Percentiles rank a stretch among this genome's conserved stretches.
Evolutionary conservation across 2,113 vertebrate species (phyloP).

Genomic region (Heliornis fulica): DNA sequence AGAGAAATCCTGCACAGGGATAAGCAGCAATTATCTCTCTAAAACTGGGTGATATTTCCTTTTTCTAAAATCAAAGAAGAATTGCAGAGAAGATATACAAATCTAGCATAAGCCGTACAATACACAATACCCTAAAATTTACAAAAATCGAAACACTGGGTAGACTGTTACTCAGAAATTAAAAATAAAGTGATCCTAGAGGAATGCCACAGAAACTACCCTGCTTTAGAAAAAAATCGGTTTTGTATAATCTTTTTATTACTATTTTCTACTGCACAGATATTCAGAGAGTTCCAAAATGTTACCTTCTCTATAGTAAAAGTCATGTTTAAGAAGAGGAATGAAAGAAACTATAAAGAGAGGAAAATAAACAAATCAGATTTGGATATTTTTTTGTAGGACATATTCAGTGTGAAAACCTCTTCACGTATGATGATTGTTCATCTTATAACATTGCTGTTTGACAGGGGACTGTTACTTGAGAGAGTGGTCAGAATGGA

Average conservation of each 20-base stretch:
- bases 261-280: background rate
- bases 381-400: background rate
- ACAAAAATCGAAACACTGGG: background rate
- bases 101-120: background rate
- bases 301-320: background rate
- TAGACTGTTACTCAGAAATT: background rate
- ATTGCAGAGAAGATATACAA: background rate
- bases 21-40: background rate
- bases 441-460: background rate
- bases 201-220: background rate
- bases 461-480: conserved; percentile 93
- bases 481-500: conserved; percentile 96
- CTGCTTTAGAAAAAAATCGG: background rate
- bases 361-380: background rate
- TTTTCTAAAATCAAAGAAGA: background rate
- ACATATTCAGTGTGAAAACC: accelerated
- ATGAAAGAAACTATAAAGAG: background rate
- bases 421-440: background rate
- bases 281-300: background rate
- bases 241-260: background rate
- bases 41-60: background rate
- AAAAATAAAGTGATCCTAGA: background rate
- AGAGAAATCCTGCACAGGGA: background rate
- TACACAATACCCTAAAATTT: background rate
- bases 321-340: background rate